These are phyloP conservation scores for Malurus leucopterus DNA, from an alignment of 2,797 vertebrate genomes.

Conservation along the genomic window DNA sequence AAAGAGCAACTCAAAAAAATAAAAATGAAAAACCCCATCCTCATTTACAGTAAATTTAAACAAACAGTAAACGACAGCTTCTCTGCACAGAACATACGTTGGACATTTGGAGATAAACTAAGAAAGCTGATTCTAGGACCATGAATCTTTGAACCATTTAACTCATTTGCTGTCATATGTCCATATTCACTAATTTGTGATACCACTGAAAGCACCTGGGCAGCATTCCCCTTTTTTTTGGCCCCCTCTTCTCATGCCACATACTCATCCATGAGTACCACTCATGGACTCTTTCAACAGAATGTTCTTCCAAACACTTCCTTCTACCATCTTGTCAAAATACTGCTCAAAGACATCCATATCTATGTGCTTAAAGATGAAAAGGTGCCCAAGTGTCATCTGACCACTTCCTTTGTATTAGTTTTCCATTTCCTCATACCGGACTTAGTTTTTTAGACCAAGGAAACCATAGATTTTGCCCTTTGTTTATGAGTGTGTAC, in stretches of 20 bases:
- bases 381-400: background rate
- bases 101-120: background rate
- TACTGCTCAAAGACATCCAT: background rate
- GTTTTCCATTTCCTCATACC: background rate
- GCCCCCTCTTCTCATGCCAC: background rate
- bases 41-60: background rate
- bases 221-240: background rate
- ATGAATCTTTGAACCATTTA: accelerated
- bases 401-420: background rate
- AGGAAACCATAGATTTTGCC: background rate
- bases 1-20: background rate
- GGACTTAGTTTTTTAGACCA: background rate
- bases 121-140: background rate
- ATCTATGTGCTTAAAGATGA: background rate
- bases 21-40: background rate
- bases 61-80: background rate
- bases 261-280: background rate
- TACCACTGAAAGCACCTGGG: background rate
- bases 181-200: background rate
- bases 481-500: background rate
- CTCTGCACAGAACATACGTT: background rate
- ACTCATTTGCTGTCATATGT: background rate
- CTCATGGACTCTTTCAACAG: background rate
- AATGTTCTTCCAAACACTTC: background rate
- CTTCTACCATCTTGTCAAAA: background rate